A percentile compares a stretch with the other conserved stretches of the same genome.
Conservation (phyloP, 2,888 invertebrate species). For the Mythimna impura region DNA sequence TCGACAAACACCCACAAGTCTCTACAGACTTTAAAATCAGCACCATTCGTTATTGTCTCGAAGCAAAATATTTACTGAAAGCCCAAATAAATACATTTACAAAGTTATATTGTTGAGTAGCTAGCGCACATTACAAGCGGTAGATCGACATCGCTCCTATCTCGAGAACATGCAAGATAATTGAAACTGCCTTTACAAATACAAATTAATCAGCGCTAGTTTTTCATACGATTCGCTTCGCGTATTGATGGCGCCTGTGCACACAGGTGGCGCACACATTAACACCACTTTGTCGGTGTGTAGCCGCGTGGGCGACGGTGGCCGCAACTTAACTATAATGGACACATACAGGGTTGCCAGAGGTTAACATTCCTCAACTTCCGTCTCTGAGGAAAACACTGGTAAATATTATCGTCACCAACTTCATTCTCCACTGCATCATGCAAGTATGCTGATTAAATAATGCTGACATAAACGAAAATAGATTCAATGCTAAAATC, state of each 20-base stretch:
- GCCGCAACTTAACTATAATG: conserved; percentile 64
- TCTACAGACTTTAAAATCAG: conserved; percentile 2
- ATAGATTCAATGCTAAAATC: conserved; percentile 43
- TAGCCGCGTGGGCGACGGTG: conserved; percentile 64
- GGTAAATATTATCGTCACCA: conserved; percentile 13
- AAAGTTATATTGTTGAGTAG: background rate
- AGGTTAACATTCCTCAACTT: conserved; percentile 33
- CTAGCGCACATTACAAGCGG: conserved; percentile 1
- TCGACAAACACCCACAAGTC: background rate
- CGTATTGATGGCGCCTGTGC: conserved; percentile 61
- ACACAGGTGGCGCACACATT: conserved; percentile 67
- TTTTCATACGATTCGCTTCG: conserved; percentile 55
- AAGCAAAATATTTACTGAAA: conserved; percentile 7
- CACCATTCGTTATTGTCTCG: background rate
- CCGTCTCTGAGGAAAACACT: conserved; percentile 31
- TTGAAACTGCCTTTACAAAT: conserved; percentile 47
- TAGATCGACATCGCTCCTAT: conserved; percentile 9
- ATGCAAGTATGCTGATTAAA: conserved; percentile 23
- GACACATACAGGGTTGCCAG: conserved; percentile 58
- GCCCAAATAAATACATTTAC: background rate
- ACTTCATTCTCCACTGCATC: background rate
- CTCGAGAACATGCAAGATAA: conserved; percentile 34
- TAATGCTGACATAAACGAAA: conserved; percentile 31
- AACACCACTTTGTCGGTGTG: conserved; percentile 59
- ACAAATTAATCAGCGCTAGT: conserved; percentile 54